Evolutionary conservation across 2,113 vertebrate species (phyloP).

Genomic region (Eudyptes chrysolophus): DNA sequence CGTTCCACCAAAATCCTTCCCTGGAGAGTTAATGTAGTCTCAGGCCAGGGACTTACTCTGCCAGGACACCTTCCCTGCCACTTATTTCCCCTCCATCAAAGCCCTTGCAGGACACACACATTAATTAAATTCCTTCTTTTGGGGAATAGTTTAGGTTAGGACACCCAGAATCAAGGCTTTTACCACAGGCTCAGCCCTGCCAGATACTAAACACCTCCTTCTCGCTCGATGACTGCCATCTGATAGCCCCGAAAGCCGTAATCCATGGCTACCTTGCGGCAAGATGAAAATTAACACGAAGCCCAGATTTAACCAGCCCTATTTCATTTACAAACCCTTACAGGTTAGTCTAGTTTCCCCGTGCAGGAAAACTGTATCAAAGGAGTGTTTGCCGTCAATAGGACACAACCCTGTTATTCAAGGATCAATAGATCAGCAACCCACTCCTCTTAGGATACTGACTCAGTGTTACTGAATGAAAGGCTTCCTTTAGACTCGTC

Average conservation of each 20-base stretch:
- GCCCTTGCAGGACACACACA: not conserved
- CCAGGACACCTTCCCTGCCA: not conserved
- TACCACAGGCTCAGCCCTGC: not conserved
- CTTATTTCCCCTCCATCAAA: not conserved
- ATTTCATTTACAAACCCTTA: not conserved
- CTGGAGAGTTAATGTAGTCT: not conserved
- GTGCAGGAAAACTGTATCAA: not conserved
- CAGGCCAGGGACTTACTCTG: not conserved
- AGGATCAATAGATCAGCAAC: not conserved
- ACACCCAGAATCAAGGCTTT: not conserved
- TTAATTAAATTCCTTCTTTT: not conserved
- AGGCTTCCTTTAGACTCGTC: not conserved
- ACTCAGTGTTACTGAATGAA: not conserved
- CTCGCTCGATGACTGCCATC: not conserved
- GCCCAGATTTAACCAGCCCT: not conserved
- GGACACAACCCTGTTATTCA: not conserved
- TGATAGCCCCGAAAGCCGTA: fast-evolving
- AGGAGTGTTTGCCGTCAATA: not conserved
- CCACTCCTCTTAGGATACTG: not conserved
- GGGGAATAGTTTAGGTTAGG: not conserved
- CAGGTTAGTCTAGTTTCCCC: not conserved
- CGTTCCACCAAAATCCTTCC: not conserved
- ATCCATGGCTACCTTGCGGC: not conserved
- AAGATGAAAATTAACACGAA: not conserved
- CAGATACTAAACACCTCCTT: not conserved